Evolutionary conservation across 2,113 vertebrate genomes (phyloP).

Genomic region (Gallinago media): DNA sequence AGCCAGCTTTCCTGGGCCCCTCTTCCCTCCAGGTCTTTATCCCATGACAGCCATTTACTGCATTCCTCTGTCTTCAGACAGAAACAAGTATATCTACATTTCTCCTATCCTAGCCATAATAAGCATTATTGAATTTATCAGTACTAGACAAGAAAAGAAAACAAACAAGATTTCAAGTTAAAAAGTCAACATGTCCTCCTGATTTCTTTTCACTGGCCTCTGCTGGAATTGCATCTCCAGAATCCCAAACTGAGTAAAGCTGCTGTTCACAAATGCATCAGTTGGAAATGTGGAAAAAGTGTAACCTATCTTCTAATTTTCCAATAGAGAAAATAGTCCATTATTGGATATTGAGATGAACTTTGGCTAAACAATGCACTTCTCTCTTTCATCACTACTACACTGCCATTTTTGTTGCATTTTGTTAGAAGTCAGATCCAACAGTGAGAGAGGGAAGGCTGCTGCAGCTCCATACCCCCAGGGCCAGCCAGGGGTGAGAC

Average conservation of each 20-base stretch:
- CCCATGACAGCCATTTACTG: background rate
- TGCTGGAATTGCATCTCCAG: background rate
- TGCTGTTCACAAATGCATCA: background rate
- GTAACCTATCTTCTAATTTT: background rate
- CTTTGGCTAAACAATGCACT: background rate
- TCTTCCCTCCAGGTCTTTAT: background rate
- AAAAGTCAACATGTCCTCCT: background rate
- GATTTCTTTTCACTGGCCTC: background rate
- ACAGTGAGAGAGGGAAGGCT: fast-evolving
- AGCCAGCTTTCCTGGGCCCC: background rate
- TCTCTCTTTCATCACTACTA: background rate
- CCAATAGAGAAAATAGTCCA: background rate
- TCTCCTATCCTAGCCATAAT: background rate
- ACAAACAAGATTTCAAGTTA: background rate
- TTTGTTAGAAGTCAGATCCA: background rate
- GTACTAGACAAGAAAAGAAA: background rate
- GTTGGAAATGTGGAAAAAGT: background rate
- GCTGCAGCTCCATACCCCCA: background rate
- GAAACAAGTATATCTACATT: background rate
- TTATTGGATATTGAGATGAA: background rate
- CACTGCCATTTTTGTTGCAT: background rate
- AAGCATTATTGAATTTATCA: background rate
- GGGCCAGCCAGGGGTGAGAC: fast-evolving
- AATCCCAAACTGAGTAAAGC: background rate
- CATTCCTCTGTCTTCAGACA: background rate